Conservation (phyloP, 2,888 invertebrate species). For the Drosophila ezoana region DNA sequence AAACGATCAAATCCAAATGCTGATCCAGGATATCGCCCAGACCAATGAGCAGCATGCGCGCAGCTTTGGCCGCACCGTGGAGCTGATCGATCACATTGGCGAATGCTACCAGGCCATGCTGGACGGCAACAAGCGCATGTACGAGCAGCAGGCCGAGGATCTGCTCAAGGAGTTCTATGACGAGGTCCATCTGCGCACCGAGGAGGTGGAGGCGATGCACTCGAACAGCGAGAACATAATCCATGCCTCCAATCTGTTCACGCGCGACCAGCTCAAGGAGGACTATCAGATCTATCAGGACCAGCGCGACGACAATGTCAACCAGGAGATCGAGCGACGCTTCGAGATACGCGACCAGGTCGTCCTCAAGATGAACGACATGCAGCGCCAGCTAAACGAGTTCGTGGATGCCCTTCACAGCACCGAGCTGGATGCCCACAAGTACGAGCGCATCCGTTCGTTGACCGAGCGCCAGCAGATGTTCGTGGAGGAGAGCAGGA, state of each 20-base stretch:
- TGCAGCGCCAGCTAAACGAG: slow-evolving; percentile 68
- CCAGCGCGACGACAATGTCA: slow-evolving; percentile 72
- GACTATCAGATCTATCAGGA: slow-evolving; percentile 73
- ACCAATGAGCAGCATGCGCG: slow-evolving; percentile 76
- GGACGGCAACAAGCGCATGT: slow-evolving; percentile 59
- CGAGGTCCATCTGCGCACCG: slow-evolving; percentile 55
- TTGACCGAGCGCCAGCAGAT: slow-evolving; percentile 76
- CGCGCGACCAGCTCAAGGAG: slow-evolving; percentile 61
- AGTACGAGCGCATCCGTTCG: slow-evolving; percentile 71
- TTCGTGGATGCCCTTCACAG: slow-evolving; percentile 68
- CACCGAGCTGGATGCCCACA: slow-evolving; percentile 73
- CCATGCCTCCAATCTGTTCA: slow-evolving; percentile 71
- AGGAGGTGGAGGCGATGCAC: slow-evolving; percentile 58
- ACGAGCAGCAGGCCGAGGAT: slow-evolving; percentile 73
- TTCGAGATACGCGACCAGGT: slow-evolving; percentile 75
- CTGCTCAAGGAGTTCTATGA: slow-evolving; percentile 74
- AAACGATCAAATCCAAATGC: slow-evolving; percentile 70
- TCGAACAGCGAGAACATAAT: slow-evolving; percentile 76
- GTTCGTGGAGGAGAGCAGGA: slow-evolving; percentile 71
- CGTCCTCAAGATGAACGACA: slow-evolving; percentile 68
- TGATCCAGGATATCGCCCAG: slow-evolving; percentile 70
- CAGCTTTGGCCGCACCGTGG: slow-evolving; percentile 64
- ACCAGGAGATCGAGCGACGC: slow-evolving; percentile 73
- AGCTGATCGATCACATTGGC: slow-evolving; percentile 78
- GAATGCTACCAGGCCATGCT: slow-evolving; percentile 70